Percentiles rank a stretch among this genome's conserved stretches.
Conservation (phyloP, 2,113 vertebrate genomes). For the Peromyscus leucopus region DNA sequence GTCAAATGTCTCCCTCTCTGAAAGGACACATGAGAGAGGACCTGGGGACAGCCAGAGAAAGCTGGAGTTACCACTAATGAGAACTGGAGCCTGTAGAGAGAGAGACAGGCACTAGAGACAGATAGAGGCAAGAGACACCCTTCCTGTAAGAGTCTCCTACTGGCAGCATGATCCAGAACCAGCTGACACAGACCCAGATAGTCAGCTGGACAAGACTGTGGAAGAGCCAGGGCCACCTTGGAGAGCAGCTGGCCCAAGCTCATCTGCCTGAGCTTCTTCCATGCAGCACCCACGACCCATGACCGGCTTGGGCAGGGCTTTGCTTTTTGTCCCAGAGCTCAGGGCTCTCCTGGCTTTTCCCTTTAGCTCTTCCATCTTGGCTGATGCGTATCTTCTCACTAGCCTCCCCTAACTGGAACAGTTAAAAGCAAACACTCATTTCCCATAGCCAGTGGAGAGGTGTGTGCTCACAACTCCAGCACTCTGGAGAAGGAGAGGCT, state of each 20-base stretch:
- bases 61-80: not conserved
- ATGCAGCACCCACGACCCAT: not conserved
- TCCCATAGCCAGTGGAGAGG: not conserved
- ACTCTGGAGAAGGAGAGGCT: not conserved
- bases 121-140: not conserved
- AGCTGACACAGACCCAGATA: not conserved
- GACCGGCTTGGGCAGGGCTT: too few species aligned
- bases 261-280: not conserved
- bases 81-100: not conserved
- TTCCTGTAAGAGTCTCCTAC: not conserved
- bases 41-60: not conserved
- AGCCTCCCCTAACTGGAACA: not conserved
- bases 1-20: too few species aligned
- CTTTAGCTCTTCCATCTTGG: not conserved
- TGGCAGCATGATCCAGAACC: not conserved
- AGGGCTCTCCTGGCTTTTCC: not conserved
- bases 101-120: not conserved
- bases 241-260: not conserved
- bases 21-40: not conserved
- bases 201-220: not conserved
- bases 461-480: not conserved
- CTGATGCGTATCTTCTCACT: too few species aligned
- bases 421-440: not conserved
- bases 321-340: not conserved
- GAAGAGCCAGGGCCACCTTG: not conserved